Base-by-base conservation (phyloP, 2,113 vertebrate species). In the Cromileptes altivelis region DNA sequence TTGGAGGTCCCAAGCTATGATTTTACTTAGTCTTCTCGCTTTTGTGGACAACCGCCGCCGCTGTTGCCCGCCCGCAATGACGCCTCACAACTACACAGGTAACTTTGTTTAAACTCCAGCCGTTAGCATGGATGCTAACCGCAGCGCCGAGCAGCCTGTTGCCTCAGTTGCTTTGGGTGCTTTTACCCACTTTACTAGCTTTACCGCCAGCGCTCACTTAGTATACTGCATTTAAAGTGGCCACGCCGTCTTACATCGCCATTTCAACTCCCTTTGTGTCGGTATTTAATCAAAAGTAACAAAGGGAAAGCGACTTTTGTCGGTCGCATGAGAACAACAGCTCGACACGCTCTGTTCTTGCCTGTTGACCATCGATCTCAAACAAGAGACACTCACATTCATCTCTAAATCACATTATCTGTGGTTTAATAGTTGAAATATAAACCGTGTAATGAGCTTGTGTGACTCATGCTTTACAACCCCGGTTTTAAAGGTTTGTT, bases 91-190 rank as follows among this genome's bases (percentile, higher is more conserved):
- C 89, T 67, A 63, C 91, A 82, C 93, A 94, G 93, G 93, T 93
- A 94, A 94, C 92, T 93, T 93, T 92, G 91, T 92, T 88, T 74
- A 33, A 94, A 94, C 89, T 94, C 81, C 84, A 81, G 78, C 60
- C 74, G 63, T 84, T 93, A 94, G 93, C 92, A 87, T 49, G 42
- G 25, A 75, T 84, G 93, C 93, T 94, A 94, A 83, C 70, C 37
- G 23, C 85, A 52, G 62, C 62, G 49, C n/a, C 42, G 75, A 87
- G 19, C 70, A 82, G 75, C 76, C 75, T 75, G 80, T 89, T 81
- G 78, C 69, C 61, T 19, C 53, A 72, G 58, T 79, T 58, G 19
- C 6, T 50, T 83, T 49, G 30, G 14, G 21, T 42, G 42, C 12
- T 78, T 88, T 84, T 69, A 62, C 40, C 15, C 12, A 56, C 40